Conservation (phyloP, 2,113 vertebrate genomes). For the Helogale parvula region DNA sequence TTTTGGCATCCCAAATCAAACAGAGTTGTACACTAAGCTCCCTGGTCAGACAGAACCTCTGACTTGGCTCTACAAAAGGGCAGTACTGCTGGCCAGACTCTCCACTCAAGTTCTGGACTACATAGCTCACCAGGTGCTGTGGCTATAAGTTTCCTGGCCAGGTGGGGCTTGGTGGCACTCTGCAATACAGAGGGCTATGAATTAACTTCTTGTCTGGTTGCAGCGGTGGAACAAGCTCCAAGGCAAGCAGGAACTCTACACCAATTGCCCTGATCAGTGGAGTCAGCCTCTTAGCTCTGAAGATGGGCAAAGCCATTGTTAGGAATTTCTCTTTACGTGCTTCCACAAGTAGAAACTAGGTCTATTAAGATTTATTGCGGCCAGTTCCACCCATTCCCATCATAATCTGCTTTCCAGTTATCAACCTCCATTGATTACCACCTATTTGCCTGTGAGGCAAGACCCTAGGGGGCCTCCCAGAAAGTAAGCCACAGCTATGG, state of each 20-base stretch:
- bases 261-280: neutral
- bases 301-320: neutral
- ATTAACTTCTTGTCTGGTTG: neutral
- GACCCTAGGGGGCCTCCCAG: neutral
- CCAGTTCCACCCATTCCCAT: neutral
- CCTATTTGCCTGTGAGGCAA: neutral
- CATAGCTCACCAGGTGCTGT: neutral
- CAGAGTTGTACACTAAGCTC: neutral
- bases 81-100: neutral
- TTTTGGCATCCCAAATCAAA: neutral
- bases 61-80: neutral
- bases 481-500: neutral
- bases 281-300: neutral
- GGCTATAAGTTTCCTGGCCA: neutral
- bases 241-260: neutral
- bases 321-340: neutral
- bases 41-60: neutral
- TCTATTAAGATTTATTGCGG: neutral
- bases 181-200: neutral
- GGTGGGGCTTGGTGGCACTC: neutral
- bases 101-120: neutral
- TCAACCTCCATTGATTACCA: neutral
- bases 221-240: neutral
- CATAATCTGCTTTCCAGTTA: neutral
- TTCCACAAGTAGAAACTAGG: neutral